phyloP scores from a whole-genome alignment of 2,113 vertebrate species.

The Charina bottae region DNA sequence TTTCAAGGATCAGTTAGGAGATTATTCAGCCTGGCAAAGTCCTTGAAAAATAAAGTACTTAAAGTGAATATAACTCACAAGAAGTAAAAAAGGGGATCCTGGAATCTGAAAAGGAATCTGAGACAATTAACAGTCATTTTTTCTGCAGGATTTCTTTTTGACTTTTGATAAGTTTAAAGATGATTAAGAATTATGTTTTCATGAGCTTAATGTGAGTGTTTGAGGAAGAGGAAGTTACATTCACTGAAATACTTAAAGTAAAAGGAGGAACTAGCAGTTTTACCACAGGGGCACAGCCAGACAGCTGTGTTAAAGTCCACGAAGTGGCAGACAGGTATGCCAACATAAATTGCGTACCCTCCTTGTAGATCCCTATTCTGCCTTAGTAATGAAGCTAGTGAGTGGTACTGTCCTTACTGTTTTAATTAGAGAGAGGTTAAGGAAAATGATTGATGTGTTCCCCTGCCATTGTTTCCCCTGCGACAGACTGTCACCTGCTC shows the following conservation, averaged over 20 bases:
- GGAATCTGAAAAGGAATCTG: not conserved
- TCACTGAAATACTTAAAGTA: not conserved
- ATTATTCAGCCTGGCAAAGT: not conserved
- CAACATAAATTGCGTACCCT: not conserved
- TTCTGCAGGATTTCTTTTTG: not conserved
- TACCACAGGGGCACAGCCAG: not conserved
- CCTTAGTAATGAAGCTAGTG: not conserved
- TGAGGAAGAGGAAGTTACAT: not conserved
- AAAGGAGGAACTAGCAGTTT: not conserved
- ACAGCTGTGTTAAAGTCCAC: not conserved
- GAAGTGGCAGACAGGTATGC: not conserved
- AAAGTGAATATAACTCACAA: not conserved
- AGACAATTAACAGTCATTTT: not conserved
- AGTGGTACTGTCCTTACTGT: not conserved
- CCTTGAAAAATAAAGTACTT: not conserved
- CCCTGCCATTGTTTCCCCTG: not conserved
- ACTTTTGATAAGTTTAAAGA: not conserved
- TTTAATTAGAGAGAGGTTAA: not conserved
- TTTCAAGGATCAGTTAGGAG: slow-evolving; percentile 12
- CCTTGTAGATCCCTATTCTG: not conserved
- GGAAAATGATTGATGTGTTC: not conserved
- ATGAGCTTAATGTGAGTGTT: not conserved
- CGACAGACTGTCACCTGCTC: not conserved
- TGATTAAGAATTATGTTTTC: not conserved
- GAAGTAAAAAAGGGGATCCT: not conserved